A percentile compares a stretch with the other conserved stretches of the same genome.
phyloP scores from a whole-genome alignment of 2,797 vertebrate genomes.

The Tinamus major region DNA sequence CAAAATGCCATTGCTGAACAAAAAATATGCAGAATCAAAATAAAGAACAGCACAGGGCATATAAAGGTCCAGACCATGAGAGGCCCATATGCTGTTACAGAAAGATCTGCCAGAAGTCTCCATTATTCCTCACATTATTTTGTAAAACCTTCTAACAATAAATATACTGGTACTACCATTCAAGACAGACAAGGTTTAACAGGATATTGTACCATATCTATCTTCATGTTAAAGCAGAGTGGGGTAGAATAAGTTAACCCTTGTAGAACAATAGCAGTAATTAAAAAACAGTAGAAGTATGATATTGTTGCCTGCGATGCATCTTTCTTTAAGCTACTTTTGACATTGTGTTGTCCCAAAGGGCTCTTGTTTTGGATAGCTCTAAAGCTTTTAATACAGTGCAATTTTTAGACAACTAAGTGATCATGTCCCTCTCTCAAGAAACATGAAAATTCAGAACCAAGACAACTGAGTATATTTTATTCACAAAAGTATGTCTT shows the following conservation, averaged over 20 bases:
- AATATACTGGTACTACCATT: background rate
- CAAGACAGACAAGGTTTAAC: background rate
- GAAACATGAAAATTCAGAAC: background rate
- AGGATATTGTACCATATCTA: background rate
- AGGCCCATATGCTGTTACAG: background rate
- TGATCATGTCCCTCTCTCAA: background rate
- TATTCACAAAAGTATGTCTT: background rate
- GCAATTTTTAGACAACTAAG: background rate
- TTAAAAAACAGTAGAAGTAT: background rate
- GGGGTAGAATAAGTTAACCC: background rate
- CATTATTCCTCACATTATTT: background rate
- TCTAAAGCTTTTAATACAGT: background rate
- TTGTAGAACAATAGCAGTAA: background rate
- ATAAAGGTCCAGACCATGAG: background rate
- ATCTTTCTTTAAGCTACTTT: background rate
- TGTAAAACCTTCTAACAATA: background rate
- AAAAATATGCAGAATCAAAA: slow-evolving; percentile 40
- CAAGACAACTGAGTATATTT: background rate
- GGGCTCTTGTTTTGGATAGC: background rate
- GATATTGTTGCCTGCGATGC: rapidly evolving
- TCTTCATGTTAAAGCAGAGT: background rate
- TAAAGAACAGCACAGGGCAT: slow-evolving; percentile 5
- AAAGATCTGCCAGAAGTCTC: background rate
- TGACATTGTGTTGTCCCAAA: rapidly evolving
- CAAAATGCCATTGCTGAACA: slow-evolving; percentile 26